Evolutionary conservation across 35 echinoderm and acorn worm genomes (phyloP).

Genomic region (Hemicentrotus pulcherrimus): DNA sequence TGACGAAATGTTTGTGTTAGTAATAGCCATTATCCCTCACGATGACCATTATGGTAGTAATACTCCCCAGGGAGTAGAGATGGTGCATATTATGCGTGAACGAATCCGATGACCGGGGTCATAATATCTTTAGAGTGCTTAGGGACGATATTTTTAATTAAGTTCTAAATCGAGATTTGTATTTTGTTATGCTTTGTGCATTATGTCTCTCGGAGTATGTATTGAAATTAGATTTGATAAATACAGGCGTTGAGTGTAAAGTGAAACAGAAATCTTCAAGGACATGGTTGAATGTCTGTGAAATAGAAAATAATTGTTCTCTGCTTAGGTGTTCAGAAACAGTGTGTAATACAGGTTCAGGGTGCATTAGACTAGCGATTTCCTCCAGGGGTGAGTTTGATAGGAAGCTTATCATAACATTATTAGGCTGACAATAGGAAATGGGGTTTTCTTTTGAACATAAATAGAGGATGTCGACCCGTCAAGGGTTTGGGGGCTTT

Average conservation of each 20-base stretch:
- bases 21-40: no score
- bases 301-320: neutral
- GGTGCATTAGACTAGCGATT: neutral
- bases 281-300: neutral
- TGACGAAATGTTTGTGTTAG: no score
- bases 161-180: no score
- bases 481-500: neutral
- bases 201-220: no score
- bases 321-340: neutral
- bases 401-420: neutral
- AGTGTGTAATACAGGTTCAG: neutral
- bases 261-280: neutral
- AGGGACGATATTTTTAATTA: no score
- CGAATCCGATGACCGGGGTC: no score
- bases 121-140: no score
- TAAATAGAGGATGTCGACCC: slow-evolving; percentile 31
- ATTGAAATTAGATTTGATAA: no score
- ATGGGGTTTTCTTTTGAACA: slow-evolving; percentile 13
- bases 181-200: no score
- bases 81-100: no score
- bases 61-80: no score
- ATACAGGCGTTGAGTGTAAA: neutral
- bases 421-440: slow-evolving; percentile 16
- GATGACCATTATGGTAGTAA: no score
- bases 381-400: neutral